A percentile compares a stretch with the other conserved stretches of the same genome.
Conservation (phyloP, 2,113 vertebrate genomes). For the Rhineura floridana region DNA sequence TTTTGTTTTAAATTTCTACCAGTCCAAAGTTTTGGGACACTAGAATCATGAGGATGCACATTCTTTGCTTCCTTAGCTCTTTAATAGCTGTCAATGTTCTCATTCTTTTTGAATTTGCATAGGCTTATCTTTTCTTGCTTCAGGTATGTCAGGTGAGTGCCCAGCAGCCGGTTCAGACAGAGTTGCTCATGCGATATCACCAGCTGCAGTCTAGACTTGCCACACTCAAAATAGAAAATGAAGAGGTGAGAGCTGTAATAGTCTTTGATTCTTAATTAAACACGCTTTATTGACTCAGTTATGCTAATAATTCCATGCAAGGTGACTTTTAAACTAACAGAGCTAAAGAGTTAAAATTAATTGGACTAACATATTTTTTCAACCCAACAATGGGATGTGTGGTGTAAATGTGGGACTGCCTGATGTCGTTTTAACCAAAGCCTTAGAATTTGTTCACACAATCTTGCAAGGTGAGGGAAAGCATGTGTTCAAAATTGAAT, state of each 20-base stretch:
- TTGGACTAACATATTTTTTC: background rate
- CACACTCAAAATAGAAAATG: conserved; percentile 97
- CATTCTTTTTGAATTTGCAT: background rate
- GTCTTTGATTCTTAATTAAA: background rate
- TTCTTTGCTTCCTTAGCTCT: background rate
- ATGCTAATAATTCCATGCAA: background rate
- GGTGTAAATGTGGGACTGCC: background rate
- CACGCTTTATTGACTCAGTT: background rate
- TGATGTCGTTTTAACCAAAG: background rate
- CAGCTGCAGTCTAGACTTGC: conserved; percentile 96
- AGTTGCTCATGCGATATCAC: conserved; percentile 94
- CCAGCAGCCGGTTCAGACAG: conserved; percentile 96
- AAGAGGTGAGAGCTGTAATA: conserved; percentile 83
- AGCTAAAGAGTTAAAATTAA: background rate
- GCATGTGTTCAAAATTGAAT: background rate
- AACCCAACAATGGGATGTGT: background rate
- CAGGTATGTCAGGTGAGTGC: conserved; percentile 97
- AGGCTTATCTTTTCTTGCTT: conserved; percentile 7
- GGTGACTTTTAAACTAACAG: background rate
- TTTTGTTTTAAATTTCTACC: background rate
- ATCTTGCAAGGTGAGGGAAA: background rate
- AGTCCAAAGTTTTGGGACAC: background rate
- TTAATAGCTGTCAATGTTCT: background rate
- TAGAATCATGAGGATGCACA: background rate
- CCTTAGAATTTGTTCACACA: background rate